Percentiles rank a stretch among this genome's conserved stretches.
Conservation (phyloP, 2,888 invertebrate genomes). For the Diarsia mendica region DNA sequence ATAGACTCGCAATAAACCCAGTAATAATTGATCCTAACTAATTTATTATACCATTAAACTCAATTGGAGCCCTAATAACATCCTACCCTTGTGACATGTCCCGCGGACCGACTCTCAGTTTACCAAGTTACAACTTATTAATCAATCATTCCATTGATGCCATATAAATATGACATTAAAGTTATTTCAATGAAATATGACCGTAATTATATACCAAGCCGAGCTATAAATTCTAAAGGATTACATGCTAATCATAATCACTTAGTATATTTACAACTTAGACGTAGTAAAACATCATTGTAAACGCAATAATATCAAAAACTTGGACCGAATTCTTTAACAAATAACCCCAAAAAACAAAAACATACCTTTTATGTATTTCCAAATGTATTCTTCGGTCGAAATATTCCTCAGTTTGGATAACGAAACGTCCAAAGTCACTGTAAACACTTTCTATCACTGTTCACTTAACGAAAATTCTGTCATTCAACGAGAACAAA, state of each 20-base stretch:
- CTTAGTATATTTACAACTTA: constrained; percentile 25
- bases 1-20: constrained; percentile 31
- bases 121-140: constrained; percentile 38
- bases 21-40: constrained; percentile 37
- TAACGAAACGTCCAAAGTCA: constrained; percentile 81
- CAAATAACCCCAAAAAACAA: constrained; percentile 35
- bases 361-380: constrained; percentile 87
- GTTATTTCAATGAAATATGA: constrained; percentile 38
- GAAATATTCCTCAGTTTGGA: constrained; percentile 88
- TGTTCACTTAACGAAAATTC: constrained; percentile 77
- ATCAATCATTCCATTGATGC: constrained; percentile 46
- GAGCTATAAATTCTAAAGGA: constrained; percentile 42
- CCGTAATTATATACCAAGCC: constrained; percentile 20
- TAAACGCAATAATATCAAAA: constrained; percentile 28
- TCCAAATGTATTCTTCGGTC: constrained; percentile 86
- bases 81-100: constrained; percentile 27
- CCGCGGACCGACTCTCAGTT: neutral
- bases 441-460: constrained; percentile 81
- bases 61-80: constrained; percentile 46
- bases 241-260: constrained; percentile 37
- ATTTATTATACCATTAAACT: constrained; percentile 54
- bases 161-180: constrained; percentile 44
- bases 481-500: constrained; percentile 62
- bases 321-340: constrained; percentile 81
- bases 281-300: constrained; percentile 1